These are phyloP conservation scores for Scaptomyza cyrtandrae DNA, from an alignment of 2,888 invertebrate species.

Conservation along the genomic window DNA sequence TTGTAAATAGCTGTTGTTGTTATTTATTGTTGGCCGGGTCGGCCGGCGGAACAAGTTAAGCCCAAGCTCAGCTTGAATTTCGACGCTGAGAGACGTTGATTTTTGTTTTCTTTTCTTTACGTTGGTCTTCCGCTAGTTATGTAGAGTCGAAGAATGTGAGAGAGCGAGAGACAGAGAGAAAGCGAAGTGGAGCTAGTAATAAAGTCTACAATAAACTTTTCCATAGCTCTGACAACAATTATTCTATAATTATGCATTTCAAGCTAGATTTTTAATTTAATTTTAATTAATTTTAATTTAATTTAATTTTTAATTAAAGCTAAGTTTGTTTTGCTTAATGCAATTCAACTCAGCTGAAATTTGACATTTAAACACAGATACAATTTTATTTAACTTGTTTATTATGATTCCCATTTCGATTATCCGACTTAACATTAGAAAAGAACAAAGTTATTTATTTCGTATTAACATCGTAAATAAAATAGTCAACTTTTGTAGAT, in stretches of 20 bases:
- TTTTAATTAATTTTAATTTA: too few species aligned
- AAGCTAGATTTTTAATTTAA: too few species aligned
- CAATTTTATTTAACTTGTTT: not conserved
- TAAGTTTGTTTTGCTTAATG: not conserved
- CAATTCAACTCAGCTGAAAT: not conserved
- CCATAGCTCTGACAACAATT: slow-evolving; percentile 1
- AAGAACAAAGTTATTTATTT: slow-evolving; percentile 14
- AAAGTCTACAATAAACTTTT: not conserved
- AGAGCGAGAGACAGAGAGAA: slow-evolving; percentile 10
- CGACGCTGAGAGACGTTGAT: slow-evolving; percentile 9
- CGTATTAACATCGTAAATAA: slow-evolving; percentile 36
- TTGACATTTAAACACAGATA: not conserved
- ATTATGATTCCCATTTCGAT: not conserved
- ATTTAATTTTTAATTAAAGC: too few species aligned
- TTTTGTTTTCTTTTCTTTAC: slow-evolving; percentile 17
- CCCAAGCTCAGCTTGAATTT: slow-evolving; percentile 46
- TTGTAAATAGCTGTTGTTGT: slow-evolving; percentile 52
- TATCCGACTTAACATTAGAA: not conserved
- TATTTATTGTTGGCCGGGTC: slow-evolving; percentile 44
- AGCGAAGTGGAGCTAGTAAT: not conserved
- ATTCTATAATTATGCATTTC: not conserved
- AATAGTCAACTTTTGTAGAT: slow-evolving; percentile 13
- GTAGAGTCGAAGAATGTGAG: not conserved
- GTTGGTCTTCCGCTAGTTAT: slow-evolving; percentile 26
- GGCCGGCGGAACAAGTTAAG: slow-evolving; percentile 57